These are phyloP conservation scores for Drosophila longiperda DNA, from an alignment of 2,888 invertebrate species.

Conservation along the genomic window DNA sequence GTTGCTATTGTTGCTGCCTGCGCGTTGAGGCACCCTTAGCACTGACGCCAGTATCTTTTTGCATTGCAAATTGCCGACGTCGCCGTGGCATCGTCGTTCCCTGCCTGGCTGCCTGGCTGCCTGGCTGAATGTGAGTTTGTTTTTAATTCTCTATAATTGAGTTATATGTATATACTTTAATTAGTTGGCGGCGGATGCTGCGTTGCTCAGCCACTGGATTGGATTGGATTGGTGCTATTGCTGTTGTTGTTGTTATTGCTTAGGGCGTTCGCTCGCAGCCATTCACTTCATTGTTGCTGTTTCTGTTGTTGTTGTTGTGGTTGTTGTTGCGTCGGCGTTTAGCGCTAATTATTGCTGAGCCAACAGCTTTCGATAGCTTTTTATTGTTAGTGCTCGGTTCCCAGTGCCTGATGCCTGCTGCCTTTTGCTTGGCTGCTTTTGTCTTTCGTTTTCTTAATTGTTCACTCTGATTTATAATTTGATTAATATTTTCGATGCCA, in stretches of 20 bases:
- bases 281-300: slow-evolving; percentile 38
- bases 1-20: slow-evolving; percentile 42
- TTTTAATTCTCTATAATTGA: slow-evolving; percentile 81
- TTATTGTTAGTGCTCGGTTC: slow-evolving; percentile 49
- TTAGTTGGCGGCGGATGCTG: slow-evolving; percentile 77
- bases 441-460: slow-evolving; percentile 70
- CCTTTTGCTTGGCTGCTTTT: slow-evolving; percentile 59
- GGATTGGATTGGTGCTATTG: slow-evolving; percentile 30
- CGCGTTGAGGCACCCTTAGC: slow-evolving; percentile 27
- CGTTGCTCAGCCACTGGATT: slow-evolving; percentile 35
- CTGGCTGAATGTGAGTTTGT: slow-evolving; percentile 67
- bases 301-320: slow-evolving; percentile 27
- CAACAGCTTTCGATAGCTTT: slow-evolving; percentile 73
- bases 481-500: slow-evolving; percentile 64
- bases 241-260: slow-evolving; percentile 47
- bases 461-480: slow-evolving; percentile 75
- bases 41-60: slow-evolving; percentile 52
- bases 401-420: slow-evolving; percentile 17
- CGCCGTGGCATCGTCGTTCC: slow-evolving; percentile 46
- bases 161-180: slow-evolving; percentile 82
- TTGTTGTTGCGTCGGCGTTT: slow-evolving; percentile 63
- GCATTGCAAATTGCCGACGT: slow-evolving; percentile 77
- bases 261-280: slow-evolving; percentile 56
- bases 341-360: slow-evolving; percentile 80
- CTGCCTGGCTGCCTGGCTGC: not conserved